These are phyloP conservation scores for Diadegma fenestrale DNA, from an alignment of 2,888 invertebrate genomes.

Conservation along the genomic window DNA sequence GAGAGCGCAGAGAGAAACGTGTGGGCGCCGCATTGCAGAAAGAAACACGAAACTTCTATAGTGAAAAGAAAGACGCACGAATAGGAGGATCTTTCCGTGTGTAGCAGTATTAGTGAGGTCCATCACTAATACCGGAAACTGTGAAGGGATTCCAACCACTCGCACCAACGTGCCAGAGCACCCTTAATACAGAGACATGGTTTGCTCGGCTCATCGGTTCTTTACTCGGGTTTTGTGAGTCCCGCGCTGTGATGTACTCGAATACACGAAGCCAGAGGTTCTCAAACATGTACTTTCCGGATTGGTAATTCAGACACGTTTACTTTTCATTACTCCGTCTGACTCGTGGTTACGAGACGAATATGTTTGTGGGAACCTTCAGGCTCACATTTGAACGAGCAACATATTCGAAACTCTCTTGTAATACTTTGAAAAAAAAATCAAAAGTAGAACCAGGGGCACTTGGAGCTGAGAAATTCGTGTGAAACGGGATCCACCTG, in stretches of 20 bases:
- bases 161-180: constrained; percentile 70
- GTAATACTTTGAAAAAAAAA: neutral
- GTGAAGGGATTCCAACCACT: constrained; percentile 71
- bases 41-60: constrained; percentile 51
- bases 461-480: neutral
- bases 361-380: neutral
- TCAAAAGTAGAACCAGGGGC: neutral
- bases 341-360: neutral
- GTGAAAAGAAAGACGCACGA: constrained; percentile 52
- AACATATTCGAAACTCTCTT: neutral
- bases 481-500: constrained; percentile 1
- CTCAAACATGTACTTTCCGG: constrained; percentile 48
- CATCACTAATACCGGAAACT: constrained; percentile 79
- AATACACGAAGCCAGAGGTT: constrained; percentile 64
- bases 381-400: neutral
- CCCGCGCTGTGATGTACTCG: constrained; percentile 9
- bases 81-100: constrained; percentile 67
- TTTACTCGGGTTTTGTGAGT: constrained; percentile 49
- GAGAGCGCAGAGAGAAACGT: constrained; percentile 46
- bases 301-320: neutral
- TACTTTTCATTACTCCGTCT: constrained; percentile 1
- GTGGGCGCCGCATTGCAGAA: constrained; percentile 52
- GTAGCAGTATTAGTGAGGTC: constrained; percentile 67
- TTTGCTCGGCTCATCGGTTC: constrained; percentile 58
- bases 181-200: constrained; percentile 66